Conservation (phyloP, 1,140 invertebrate species). For the Pygmarrhopalites habei region DNA sequence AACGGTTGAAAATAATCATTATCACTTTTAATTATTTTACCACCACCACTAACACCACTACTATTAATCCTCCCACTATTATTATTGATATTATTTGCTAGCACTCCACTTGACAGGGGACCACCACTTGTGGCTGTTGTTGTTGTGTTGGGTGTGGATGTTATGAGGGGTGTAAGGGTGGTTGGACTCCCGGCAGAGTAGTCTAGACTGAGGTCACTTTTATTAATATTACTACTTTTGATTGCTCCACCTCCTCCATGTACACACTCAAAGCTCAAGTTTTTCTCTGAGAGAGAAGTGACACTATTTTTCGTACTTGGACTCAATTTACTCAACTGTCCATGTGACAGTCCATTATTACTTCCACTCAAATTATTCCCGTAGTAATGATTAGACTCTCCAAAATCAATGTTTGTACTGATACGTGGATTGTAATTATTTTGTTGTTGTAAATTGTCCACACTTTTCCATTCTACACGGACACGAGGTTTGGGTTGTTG, state of each 20-base stretch:
- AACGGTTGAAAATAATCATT: constrained; percentile 14
- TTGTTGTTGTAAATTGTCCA: constrained; percentile 34
- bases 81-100: constrained; percentile 14
- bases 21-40: constrained; percentile 7
- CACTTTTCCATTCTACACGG: constrained; percentile 39
- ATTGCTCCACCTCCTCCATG: background rate
- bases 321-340: background rate
- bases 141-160: too few species aligned
- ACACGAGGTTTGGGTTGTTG: constrained; percentile 12
- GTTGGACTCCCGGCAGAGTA: too few species aligned
- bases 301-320: background rate
- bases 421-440: constrained; percentile 5
- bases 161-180: too few species aligned
- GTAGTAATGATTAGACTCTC: constrained; percentile 12
- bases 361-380: background rate
- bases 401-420: constrained; percentile 30
- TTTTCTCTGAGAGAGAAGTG: background rate
- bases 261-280: background rate
- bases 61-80: background rate
- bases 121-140: too few species aligned
- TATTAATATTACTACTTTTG: background rate
- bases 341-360: background rate
- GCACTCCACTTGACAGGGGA: background rate
- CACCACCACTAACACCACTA: background rate
- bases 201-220: constrained; percentile 13